phyloP scores from a whole-genome alignment of 1,140 invertebrate genomes.

The Whitmania pigra region DNA sequence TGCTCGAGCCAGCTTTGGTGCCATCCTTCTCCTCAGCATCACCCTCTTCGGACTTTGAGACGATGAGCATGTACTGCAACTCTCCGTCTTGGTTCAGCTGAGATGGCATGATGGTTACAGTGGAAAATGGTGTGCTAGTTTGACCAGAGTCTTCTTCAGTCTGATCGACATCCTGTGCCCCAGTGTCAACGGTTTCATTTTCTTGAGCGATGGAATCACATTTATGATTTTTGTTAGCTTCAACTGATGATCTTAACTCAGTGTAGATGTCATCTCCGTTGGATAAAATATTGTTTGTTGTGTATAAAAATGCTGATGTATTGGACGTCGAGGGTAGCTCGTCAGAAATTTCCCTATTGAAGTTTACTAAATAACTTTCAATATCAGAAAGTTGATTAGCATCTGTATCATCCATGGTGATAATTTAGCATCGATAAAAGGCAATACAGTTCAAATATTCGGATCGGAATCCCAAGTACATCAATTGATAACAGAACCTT shows the following conservation, averaged over 20 bases:
- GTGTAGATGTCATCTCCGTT: slow-evolving; percentile 23
- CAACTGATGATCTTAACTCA: slow-evolving; percentile 25
- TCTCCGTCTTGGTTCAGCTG: slow-evolving; percentile 59
- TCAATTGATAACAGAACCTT: too few species aligned
- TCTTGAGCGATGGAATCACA: background rate
- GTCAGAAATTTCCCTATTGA: slow-evolving; percentile 64
- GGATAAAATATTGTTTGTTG: slow-evolving; percentile 14
- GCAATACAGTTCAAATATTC: too few species aligned
- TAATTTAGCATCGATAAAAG: too few species aligned
- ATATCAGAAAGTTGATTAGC: slow-evolving; percentile 46
- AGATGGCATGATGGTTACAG: slow-evolving; percentile 71
- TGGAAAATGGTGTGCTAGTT: slow-evolving; percentile 50
- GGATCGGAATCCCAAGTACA: too few species aligned
- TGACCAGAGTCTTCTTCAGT: background rate
- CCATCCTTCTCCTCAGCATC: slow-evolving; percentile 30
- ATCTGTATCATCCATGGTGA: too few species aligned
- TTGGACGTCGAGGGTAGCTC: slow-evolving; percentile 20
- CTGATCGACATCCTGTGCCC: background rate
- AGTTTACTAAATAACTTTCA: slow-evolving; percentile 67
- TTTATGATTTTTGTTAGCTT: slow-evolving; percentile 7
- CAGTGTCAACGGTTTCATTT: background rate
- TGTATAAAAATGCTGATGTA: slow-evolving; percentile 22
- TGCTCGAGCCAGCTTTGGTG: background rate
- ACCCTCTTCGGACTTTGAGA: slow-evolving; percentile 53
- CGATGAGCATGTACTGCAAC: slow-evolving; percentile 76